phyloP scores from a whole-genome alignment of 2,888 invertebrate species.

The Drosophila pseudotalamancana region DNA sequence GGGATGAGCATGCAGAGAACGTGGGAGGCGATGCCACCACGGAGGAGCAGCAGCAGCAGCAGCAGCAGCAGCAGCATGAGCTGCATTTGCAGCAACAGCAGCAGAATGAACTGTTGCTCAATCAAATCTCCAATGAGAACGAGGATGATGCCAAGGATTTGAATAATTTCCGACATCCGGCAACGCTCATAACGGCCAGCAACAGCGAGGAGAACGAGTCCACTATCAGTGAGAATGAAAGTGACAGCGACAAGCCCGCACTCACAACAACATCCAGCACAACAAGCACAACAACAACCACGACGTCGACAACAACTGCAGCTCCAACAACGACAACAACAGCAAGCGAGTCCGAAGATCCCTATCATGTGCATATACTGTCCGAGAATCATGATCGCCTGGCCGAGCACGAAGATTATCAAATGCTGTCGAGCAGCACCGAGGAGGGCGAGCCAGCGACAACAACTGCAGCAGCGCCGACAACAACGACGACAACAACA shows the following conservation, averaged over 20 bases:
- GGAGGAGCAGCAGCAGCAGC: conserved; percentile 46
- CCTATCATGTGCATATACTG: conserved; percentile 82
- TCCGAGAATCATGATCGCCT: conserved; percentile 82
- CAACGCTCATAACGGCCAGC: conserved; percentile 81
- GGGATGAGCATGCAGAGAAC: conserved; percentile 65
- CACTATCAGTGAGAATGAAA: conserved; percentile 59
- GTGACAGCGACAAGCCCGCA: conserved; percentile 50
- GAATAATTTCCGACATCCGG: conserved; percentile 82
- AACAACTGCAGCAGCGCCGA: conserved; percentile 25
- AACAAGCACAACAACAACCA: conserved; percentile 21
- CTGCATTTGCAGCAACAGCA: conserved; percentile 41
- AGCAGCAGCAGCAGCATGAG: conserved; percentile 44
- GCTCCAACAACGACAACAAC: conserved; percentile 39
- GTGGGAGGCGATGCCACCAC: conserved; percentile 57
- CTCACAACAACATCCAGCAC: conserved; percentile 27
- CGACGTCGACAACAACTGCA: conserved; percentile 31
- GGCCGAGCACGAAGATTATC: conserved; percentile 82
- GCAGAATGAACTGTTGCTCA: conserved; percentile 67
- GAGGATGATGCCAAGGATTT: conserved; percentile 81
- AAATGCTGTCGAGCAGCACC: conserved; percentile 78
- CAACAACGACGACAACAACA: conserved; percentile 20
- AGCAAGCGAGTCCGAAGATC: conserved; percentile 70
- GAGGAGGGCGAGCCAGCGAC: conserved; percentile 62
- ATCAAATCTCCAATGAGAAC: conserved; percentile 78
- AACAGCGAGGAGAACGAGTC: conserved; percentile 73